These are phyloP conservation scores for Drosophila repletoides DNA, from an alignment of 1,140 invertebrate genomes.

Conservation along the genomic window DNA sequence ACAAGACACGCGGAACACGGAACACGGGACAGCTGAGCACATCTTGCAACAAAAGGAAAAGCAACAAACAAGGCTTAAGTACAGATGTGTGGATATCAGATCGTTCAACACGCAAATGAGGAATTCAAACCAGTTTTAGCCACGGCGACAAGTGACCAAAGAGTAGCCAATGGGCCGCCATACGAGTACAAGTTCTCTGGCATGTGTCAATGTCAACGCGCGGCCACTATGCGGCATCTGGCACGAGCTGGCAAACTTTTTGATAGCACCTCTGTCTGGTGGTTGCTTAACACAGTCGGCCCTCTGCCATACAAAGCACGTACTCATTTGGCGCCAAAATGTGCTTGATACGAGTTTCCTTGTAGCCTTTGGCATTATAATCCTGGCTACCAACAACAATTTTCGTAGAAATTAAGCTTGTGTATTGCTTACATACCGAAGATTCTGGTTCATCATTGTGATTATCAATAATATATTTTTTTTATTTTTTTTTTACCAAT, in stretches of 20 bases:
- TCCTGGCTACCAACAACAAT: too few relatives aligned
- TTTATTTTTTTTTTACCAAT: too few relatives aligned
- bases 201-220: slow-evolving; percentile 56
- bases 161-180: slow-evolving; percentile 45
- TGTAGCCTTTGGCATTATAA: background rate
- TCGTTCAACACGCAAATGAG: slow-evolving; percentile 62
- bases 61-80: background rate
- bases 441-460: too few relatives aligned
- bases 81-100: slow-evolving; percentile 17
- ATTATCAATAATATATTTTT: too few relatives aligned
- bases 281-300: slow-evolving; percentile 14
- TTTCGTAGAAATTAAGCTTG: too few relatives aligned
- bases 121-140: slow-evolving; percentile 68
- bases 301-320: background rate
- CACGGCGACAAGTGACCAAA: slow-evolving; percentile 51
- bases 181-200: slow-evolving; percentile 17
- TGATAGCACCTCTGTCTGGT: slow-evolving; percentile 14
- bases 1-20: too few relatives aligned
- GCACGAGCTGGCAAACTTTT: slow-evolving; percentile 14
- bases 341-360: slow-evolving; percentile 1
- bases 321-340: slow-evolving; percentile 11
- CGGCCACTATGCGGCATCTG: slow-evolving; percentile 52
- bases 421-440: too few relatives aligned
- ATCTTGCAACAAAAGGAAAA: slow-evolving; percentile 24
- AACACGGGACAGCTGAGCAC: slow-evolving; percentile 16